Percentiles rank a stretch among this genome's conserved stretches.
phyloP scores from a whole-genome alignment of 2,797 vertebrate genomes.

The Botia kubotai region DNA sequence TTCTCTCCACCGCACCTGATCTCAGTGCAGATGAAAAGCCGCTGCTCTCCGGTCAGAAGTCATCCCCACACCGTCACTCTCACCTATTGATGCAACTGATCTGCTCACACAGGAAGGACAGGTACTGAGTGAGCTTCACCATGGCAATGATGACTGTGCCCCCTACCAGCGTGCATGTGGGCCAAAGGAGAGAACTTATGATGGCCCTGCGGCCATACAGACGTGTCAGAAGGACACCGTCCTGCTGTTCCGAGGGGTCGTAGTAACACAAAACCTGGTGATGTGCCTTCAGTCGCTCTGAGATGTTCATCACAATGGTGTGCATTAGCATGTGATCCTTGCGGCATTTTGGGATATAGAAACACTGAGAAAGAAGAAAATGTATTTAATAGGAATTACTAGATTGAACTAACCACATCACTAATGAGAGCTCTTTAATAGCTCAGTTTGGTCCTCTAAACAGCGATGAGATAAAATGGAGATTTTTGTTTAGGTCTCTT shows the following conservation, averaged over 20 bases:
- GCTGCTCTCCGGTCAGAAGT: neutral
- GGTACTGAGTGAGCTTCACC: conserved; percentile 95
- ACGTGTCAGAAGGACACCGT: conserved; percentile 87
- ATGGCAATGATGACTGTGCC: conserved; percentile 87
- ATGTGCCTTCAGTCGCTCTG: conserved; percentile 87
- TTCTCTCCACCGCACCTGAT: neutral
- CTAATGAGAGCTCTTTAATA: neutral
- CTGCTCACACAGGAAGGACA: conserved; percentile 90
- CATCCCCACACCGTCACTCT: conserved; percentile 56
- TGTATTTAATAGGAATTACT: neutral
- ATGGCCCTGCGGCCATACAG: conserved; percentile 86
- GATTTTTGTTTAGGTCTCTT: too few relatives aligned
- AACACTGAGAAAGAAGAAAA: conserved; percentile 80
- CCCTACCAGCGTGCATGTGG: conserved; percentile 88
- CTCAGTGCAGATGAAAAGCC: conserved; percentile 6
- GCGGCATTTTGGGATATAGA: conserved; percentile 90
- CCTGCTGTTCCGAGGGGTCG: conserved; percentile 83
- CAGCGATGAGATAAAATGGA: neutral
- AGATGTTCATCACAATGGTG: conserved; percentile 84
- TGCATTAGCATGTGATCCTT: conserved; percentile 86
- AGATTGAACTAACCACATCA: neutral
- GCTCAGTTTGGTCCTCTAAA: neutral
- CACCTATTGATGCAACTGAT: conserved; percentile 88
- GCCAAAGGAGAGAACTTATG: conserved; percentile 93
- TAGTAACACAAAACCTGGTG: conserved; percentile 87